Conservation (phyloP, 2,797 vertebrate species). For the Leuciscus waleckii region DNA sequence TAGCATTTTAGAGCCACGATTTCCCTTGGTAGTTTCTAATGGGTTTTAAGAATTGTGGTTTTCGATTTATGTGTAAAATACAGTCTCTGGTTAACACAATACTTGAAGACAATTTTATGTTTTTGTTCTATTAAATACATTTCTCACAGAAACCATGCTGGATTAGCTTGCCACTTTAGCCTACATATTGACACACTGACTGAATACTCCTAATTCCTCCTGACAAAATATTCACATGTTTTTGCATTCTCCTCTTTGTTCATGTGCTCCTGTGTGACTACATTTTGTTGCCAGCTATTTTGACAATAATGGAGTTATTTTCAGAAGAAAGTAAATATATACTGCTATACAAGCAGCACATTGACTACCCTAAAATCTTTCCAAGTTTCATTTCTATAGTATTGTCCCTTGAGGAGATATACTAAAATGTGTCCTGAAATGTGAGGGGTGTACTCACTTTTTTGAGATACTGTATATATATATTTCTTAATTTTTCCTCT, state of each 20-base stretch:
- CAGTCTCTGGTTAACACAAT: not conserved
- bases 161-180: not conserved
- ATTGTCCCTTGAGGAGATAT: too few species aligned
- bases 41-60: not conserved
- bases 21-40: constrained; percentile 2
- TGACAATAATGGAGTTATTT: too few species aligned
- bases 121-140: not conserved
- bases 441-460: too few species aligned
- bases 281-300: too few species aligned
- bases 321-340: too few species aligned
- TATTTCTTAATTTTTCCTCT: too few species aligned
- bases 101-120: not conserved
- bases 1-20: not conserved
- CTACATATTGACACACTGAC: not conserved
- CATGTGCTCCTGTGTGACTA: not conserved
- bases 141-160: not conserved
- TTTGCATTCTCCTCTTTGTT: constrained; percentile 2
- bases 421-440: too few species aligned
- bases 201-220: not conserved
- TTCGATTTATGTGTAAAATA: not conserved
- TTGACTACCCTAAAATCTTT: too few species aligned
- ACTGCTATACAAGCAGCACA: too few species aligned
- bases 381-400: too few species aligned
- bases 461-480: too few species aligned
- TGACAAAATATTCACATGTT: not conserved